Evolutionary conservation across 2,888 invertebrate species (phyloP), one percentile per base, ranked within the genome.

Genomic region (Eupithecia subumbrata): DNA sequence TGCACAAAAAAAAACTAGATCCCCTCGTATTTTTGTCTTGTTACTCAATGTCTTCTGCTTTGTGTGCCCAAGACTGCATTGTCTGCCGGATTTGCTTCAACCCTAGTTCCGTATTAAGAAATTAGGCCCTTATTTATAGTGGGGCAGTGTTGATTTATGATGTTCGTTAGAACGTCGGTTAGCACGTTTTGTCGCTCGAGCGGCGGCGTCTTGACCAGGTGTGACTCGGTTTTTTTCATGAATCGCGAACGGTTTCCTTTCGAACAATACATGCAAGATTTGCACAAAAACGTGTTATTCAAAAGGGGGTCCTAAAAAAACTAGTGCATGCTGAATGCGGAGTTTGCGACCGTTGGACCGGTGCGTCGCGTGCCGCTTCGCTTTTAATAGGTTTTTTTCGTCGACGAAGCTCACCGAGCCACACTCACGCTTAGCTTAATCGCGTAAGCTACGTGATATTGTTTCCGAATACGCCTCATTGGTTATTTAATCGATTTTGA

Each of bases 241-340:
- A 84, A 84, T 91, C 89, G 90, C 90, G 83, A 85, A 86, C 89
- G 89, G 88, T 90, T 91, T 90, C 90, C 86, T 90, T 89, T 89
- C 85, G 79, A 85, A 93, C 93, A 94, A 93, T 92, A 84, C 89
- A 87, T 90, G 90, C 90, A 90, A 93, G 93, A 92, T 93, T 93
- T 91, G 92, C 93, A 92, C 92, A 94, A 94, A 93, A 94, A 93
- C 91, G 84, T 88, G 86, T 87, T 84, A 86, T 87, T 88, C 89
- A 89, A 89, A 87, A 86, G 87, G 90, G 88, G 86, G 80, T 82
- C 80, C 77, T 81, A 83, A 86, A 88, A 89, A 90, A 90, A 89
- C 83, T 87, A 86, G 85, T 88, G 90, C 89, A 89, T 81, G 83
- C 80, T 83, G 82, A 79, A 84, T 88, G 88, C 85, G 83, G 84